These are phyloP conservation scores for Palythoa grandis DNA, from an alignment of 92 coral and sea anemone species.

Conservation along the genomic window DNA sequence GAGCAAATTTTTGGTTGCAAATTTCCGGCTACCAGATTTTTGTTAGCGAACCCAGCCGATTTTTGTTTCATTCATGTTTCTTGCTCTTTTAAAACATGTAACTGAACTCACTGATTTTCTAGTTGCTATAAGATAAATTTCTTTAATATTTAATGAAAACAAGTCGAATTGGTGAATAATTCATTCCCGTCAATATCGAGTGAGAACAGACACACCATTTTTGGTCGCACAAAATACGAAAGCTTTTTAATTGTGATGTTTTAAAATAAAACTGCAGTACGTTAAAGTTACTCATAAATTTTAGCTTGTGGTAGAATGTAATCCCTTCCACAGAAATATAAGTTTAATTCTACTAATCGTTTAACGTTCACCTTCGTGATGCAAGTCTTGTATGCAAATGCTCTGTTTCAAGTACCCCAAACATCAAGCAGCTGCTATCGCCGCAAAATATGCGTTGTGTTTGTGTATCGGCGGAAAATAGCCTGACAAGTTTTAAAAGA, in stretches of 20 bases:
- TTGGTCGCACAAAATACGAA: slow-evolving; percentile 3
- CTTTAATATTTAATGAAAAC: slow-evolving; percentile 8
- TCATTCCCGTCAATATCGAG: slow-evolving; percentile 1
- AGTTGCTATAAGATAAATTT: not conserved
- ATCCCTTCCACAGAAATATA: not conserved
- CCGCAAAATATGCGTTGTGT: not conserved
- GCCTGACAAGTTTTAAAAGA: not conserved
- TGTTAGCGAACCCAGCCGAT: not conserved
- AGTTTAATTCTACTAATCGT: not conserved
- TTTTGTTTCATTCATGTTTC: not conserved
- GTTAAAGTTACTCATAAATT: too few species aligned
- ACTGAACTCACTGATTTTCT: not conserved
- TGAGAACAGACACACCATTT: not conserved
- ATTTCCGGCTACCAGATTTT: not conserved
- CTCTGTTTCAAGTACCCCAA: not conserved
- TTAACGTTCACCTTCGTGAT: not conserved
- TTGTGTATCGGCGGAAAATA: not conserved
- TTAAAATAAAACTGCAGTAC: not conserved
- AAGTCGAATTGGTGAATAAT: not conserved
- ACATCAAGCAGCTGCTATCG: not conserved
- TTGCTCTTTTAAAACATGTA: not conserved
- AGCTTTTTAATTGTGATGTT: not conserved
- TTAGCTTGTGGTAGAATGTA: not conserved
- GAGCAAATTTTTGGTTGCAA: not conserved
- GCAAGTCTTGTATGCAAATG: slow-evolving; percentile 37